These are phyloP conservation scores for Hippopotamyrus pictus DNA, from an alignment of 2,797 vertebrate species.

Conservation along the genomic window DNA sequence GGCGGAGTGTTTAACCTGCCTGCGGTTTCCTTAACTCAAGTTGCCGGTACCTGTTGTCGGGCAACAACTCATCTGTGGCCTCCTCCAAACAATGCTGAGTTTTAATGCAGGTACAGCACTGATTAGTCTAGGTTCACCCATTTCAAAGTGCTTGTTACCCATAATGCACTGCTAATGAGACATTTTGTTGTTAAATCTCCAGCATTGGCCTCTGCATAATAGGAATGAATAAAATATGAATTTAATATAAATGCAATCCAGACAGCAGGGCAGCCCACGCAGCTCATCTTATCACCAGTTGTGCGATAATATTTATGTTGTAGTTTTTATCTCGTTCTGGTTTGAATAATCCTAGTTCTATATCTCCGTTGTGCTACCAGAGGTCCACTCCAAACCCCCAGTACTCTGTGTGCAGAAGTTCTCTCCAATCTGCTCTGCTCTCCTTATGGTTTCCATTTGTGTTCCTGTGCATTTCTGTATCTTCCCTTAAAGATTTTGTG, in stretches of 20 bases:
- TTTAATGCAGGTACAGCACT: not conserved
- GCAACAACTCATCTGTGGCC: not conserved
- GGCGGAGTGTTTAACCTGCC: slow-evolving; percentile 54
- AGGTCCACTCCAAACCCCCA: not conserved
- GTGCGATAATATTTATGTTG: not conserved
- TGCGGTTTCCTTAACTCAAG: not conserved
- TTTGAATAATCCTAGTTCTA: not conserved
- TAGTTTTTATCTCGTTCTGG: not conserved
- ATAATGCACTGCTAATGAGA: not conserved
- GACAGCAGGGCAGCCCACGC: not conserved
- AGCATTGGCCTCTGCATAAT: not conserved
- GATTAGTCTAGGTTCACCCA: not conserved
- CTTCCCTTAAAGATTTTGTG: not conserved
- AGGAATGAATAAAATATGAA: not conserved
- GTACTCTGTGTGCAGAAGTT: not conserved
- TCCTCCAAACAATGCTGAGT: not conserved
- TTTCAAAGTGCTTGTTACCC: not conserved
- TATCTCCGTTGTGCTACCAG: not conserved
- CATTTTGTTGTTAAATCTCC: not conserved
- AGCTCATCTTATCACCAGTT: not conserved
- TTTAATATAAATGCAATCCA: not conserved
- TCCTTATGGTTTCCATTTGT: not conserved
- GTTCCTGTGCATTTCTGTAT: not conserved
- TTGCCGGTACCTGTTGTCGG: not conserved
- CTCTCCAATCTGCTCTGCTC: not conserved